Evolutionary conservation across 2,888 invertebrate genomes (phyloP).

Genomic region (Neuroscelio doddi): DNA sequence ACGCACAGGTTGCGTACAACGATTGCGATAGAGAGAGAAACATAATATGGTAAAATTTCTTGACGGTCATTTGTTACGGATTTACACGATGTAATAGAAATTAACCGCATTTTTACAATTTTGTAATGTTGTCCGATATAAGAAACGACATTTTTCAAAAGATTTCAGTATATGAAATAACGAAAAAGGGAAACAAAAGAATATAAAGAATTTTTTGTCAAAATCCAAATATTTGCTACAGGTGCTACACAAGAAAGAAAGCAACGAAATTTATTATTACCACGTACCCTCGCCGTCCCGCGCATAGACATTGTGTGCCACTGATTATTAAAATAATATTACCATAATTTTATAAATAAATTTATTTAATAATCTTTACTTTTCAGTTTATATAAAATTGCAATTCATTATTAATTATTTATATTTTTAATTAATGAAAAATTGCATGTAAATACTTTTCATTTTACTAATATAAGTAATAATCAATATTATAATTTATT

Average conservation of each 20-base stretch:
- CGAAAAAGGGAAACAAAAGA: constrained; percentile 13
- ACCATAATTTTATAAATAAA: constrained; percentile 30
- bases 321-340: constrained; percentile 35
- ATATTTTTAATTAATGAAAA: too few species aligned
- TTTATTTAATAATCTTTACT: too few species aligned
- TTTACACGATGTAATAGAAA: constrained; percentile 8
- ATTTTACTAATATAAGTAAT: too few species aligned
- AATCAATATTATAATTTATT: too few species aligned
- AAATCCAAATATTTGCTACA: constrained; percentile 36
- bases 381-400: constrained; percentile 10
- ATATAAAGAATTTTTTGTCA: constrained; percentile 23
- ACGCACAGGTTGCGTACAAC: constrained; percentile 28
- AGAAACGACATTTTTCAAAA: constrained; percentile 16
- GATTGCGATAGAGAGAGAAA: constrained; percentile 23
- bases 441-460: too few species aligned
- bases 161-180: constrained; percentile 21
- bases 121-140: constrained; percentile 23
- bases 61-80: constrained; percentile 3
- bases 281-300: constrained; percentile 40
- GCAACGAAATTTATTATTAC: constrained; percentile 42
- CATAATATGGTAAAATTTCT: not conserved
- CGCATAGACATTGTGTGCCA: constrained; percentile 29
- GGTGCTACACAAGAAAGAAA: constrained; percentile 29
- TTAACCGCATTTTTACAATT: constrained; percentile 33
- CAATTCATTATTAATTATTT: too few species aligned